Evolutionary conservation across 2,797 vertebrate species (phyloP).

Genomic region (Muraenolepis orangiensis): DNA sequence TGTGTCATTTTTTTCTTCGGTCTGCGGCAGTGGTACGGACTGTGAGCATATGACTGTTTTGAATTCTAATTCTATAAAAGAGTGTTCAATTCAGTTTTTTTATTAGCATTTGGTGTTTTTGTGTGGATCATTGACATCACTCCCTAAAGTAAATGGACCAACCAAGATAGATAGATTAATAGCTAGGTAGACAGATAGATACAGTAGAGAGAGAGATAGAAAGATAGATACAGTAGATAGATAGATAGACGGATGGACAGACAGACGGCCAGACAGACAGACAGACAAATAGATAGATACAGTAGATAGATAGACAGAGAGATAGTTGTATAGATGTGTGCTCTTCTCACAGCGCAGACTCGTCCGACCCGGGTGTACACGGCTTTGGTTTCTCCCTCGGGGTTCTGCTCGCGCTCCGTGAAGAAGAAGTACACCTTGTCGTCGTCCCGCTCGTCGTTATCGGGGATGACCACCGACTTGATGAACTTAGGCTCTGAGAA

Average conservation of each 20-base stretch:
- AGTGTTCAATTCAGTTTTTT: no score
- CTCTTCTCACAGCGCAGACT: slow-evolving; percentile 83
- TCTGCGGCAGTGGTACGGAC: no score
- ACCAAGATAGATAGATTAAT: no score
- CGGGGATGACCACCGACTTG: slow-evolving; percentile 86
- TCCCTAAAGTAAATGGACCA: no score
- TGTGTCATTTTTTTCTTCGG: no score
- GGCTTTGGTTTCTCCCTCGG: slow-evolving; percentile 76
- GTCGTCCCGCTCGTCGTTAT: slow-evolving; percentile 91
- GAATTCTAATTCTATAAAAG: no score
- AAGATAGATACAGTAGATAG: no score
- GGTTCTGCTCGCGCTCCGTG: slow-evolving; percentile 85
- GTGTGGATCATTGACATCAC: no score
- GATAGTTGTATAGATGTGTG: slow-evolving; percentile 2
- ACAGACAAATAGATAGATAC: background rate
- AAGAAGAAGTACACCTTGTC: slow-evolving; percentile 98
- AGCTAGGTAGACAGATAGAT: no score
- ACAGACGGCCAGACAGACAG: slow-evolving; percentile 6
- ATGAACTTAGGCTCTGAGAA: slow-evolving; percentile 89
- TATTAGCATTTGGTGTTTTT: no score
- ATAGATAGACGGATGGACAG: background rate
- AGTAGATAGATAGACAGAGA: background rate
- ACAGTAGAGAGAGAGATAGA: no score
- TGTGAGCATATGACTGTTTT: no score
- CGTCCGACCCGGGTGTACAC: slow-evolving; percentile 86